Evolutionary conservation across 2,797 vertebrate genomes (phyloP).

Genomic region (Coilia nasus): DNA sequence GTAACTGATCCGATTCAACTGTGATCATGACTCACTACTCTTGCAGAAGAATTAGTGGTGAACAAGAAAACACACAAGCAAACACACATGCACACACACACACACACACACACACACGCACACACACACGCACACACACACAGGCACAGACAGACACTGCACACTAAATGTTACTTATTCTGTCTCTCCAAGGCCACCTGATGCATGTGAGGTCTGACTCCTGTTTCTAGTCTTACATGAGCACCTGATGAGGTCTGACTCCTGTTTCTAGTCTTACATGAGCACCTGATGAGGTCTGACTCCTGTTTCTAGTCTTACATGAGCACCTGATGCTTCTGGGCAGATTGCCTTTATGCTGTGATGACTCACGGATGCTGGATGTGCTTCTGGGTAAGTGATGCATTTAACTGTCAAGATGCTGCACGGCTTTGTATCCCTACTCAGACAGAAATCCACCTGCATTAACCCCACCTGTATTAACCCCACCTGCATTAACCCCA

Average conservation of each 20-base stretch:
- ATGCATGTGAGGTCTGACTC: too few species aligned
- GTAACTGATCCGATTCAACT: background rate
- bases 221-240: background rate
- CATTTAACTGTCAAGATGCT: background rate
- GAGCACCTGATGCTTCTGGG: background rate
- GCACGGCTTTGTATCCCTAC: background rate
- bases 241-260: background rate
- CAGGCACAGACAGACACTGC: background rate
- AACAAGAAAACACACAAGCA: background rate
- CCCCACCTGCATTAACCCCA: too few species aligned
- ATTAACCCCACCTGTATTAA: too few species aligned
- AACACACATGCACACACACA: too few species aligned
- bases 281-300: background rate
- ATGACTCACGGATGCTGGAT: background rate
- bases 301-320: background rate
- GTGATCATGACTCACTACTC: background rate
- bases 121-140: too few species aligned
- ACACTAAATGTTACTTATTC: too few species aligned
- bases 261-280: background rate
- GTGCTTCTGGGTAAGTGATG: background rate
- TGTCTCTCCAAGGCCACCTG: too few species aligned
- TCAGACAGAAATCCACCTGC: too few species aligned
- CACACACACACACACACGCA: too few species aligned
- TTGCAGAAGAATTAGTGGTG: background rate
- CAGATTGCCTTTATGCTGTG: background rate